phyloP scores from a whole-genome alignment of 2,113 vertebrate genomes.

The Hydrolagus affinis region DNA sequence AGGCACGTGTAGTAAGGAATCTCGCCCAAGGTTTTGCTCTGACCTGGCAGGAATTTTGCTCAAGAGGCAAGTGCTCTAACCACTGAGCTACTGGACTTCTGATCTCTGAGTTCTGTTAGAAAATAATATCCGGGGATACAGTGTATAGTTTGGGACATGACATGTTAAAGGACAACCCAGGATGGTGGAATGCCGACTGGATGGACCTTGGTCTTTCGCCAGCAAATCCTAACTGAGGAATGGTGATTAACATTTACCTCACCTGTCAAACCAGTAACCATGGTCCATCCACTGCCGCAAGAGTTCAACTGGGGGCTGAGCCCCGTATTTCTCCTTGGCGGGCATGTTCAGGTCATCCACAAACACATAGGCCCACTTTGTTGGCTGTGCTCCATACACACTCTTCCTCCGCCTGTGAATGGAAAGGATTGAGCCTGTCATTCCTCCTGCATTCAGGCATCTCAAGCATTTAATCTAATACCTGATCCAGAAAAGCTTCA shows the following conservation, averaged over 20 bases:
- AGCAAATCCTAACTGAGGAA: too few relatives aligned
- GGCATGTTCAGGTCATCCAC: constrained; percentile 69
- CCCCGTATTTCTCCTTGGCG: constrained; percentile 66
- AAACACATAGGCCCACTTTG: constrained; percentile 61
- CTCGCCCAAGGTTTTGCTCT: too few relatives aligned
- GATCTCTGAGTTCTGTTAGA: too few relatives aligned
- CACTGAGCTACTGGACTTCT: too few relatives aligned
- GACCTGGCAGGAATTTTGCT: too few relatives aligned
- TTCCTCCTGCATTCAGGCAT: background rate
- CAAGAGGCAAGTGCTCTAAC: too few relatives aligned
- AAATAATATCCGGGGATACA: too few relatives aligned
- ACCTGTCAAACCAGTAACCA: constrained; percentile 67
- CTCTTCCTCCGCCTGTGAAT: constrained; percentile 49
- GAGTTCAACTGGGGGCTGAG: constrained; percentile 66
- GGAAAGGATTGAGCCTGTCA: background rate
- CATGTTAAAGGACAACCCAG: too few relatives aligned
- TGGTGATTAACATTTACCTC: background rate
- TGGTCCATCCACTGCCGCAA: constrained; percentile 64
- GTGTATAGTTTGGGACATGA: too few relatives aligned
- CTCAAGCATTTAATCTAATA: background rate
- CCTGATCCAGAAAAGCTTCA: background rate
- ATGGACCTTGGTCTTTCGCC: too few relatives aligned
- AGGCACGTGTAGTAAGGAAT: too few relatives aligned
- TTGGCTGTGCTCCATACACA: constrained; percentile 47
- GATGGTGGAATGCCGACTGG: too few relatives aligned